phyloP scores from a whole-genome alignment of 2,888 invertebrate species.

The Tenthredo mesomela region DNA sequence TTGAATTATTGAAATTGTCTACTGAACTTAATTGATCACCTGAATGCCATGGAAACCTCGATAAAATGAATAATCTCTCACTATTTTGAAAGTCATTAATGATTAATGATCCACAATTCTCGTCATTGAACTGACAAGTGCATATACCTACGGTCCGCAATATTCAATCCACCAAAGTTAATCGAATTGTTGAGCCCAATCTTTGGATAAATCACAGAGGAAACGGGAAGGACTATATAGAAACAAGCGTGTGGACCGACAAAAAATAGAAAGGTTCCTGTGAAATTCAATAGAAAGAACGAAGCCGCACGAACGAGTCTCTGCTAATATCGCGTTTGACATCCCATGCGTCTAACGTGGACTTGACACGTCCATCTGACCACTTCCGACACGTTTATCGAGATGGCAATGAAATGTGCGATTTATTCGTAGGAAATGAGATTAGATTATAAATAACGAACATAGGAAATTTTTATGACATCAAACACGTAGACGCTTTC shows the following conservation, averaged over 20 bases:
- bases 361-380: too few relatives aligned
- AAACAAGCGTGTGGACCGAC: background rate
- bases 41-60: background rate
- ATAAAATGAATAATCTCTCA: background rate
- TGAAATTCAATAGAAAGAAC: background rate
- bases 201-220: background rate
- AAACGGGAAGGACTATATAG: too few relatives aligned
- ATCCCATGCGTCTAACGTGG: background rate
- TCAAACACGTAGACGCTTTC: background rate
- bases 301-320: too few relatives aligned
- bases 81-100: background rate
- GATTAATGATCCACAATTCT: background rate
- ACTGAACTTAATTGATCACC: background rate
- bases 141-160: background rate
- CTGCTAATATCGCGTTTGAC: background rate
- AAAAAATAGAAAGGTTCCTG: background rate
- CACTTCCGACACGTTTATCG: slow-evolving; percentile 4
- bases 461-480: background rate
- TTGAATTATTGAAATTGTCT: background rate
- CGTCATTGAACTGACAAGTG: background rate
- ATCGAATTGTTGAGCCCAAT: background rate
- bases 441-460: background rate
- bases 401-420: background rate
- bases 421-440: background rate
- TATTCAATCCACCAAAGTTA: background rate